Conservation (phyloP, 2,888 invertebrate genomes). For the Nephrotoma appendiculata region DNA sequence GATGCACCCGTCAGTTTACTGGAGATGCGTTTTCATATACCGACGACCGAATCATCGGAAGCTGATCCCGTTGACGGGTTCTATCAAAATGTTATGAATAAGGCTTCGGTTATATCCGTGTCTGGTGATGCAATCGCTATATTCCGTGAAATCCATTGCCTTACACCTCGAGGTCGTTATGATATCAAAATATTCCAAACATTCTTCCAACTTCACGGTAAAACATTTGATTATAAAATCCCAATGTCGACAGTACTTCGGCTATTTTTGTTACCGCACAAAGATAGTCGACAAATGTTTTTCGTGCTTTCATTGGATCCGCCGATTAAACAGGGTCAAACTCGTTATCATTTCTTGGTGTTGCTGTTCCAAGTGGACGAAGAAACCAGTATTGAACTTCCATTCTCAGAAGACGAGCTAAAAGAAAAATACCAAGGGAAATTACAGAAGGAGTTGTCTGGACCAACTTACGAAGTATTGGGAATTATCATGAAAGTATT, state of each 20-base stretch:
- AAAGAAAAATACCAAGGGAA: slow-evolving; percentile 89
- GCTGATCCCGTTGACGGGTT: slow-evolving; percentile 93
- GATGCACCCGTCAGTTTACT: slow-evolving; percentile 93
- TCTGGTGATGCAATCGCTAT: slow-evolving; percentile 96
- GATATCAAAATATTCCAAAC: slow-evolving; percentile 84
- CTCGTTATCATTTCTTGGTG: slow-evolving; percentile 92
- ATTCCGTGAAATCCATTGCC: slow-evolving; percentile 92
- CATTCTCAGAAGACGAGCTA: slow-evolving; percentile 81
- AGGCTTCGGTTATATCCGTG: slow-evolving; percentile 94
- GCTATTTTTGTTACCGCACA: slow-evolving; percentile 88
- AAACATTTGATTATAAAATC: slow-evolving; percentile 99
- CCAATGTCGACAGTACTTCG: slow-evolving; percentile 93
- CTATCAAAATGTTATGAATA: slow-evolving; percentile 90
- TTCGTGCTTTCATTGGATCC: slow-evolving; percentile 97
- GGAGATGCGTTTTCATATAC: slow-evolving; percentile 97
- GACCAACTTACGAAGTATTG: slow-evolving; percentile 89
- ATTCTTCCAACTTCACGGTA: slow-evolving; percentile 87
- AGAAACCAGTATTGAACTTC: slow-evolving; percentile 79
- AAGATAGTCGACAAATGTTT: slow-evolving; percentile 95
- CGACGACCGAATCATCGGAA: slow-evolving; percentile 75
- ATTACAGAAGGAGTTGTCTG: slow-evolving; percentile 75
- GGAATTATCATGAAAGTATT: slow-evolving; percentile 94
- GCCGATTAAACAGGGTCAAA: slow-evolving; percentile 98
- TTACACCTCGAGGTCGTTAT: slow-evolving; percentile 87
- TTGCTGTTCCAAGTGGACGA: slow-evolving; percentile 91